Percentiles rank a stretch among this genome's conserved stretches.
Evolutionary conservation across 2,888 invertebrate genomes (phyloP).

Genomic region (Subacronicta megacephala): DNA sequence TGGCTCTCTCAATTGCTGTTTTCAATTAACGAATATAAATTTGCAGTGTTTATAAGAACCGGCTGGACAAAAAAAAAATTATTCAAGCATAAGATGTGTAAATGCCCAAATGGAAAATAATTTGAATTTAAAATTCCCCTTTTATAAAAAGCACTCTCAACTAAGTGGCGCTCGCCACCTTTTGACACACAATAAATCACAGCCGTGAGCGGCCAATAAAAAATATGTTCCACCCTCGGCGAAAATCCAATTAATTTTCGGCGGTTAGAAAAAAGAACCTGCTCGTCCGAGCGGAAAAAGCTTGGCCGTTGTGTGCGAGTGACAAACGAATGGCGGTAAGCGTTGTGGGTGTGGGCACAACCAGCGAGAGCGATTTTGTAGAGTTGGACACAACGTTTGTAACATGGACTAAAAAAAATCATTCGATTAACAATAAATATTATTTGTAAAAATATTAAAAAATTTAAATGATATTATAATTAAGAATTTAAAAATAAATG

Average conservation of each 20-base stretch:
- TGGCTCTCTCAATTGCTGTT: background rate
- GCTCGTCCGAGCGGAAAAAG: constrained; percentile 84
- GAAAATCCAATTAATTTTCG: constrained; percentile 90
- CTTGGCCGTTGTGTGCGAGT: constrained; percentile 64
- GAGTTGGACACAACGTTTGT: too few relatives aligned
- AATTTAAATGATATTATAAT: too few relatives aligned
- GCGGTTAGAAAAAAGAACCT: constrained; percentile 86
- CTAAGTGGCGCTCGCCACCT: constrained; percentile 89
- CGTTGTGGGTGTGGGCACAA: constrained; percentile 38
- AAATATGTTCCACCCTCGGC: constrained; percentile 89
- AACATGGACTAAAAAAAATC: too few relatives aligned
- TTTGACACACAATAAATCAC: constrained; percentile 89
- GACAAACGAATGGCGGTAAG: constrained; percentile 59
- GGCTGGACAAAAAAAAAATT: constrained; percentile 35
- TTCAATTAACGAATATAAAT: constrained; percentile 12
- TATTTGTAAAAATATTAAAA: too few relatives aligned
- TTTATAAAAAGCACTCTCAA: constrained; percentile 81
- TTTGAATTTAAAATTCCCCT: constrained; percentile 75
- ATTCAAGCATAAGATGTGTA: constrained; percentile 48
- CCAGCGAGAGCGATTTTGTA: too few relatives aligned
- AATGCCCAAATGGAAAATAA: constrained; percentile 67
- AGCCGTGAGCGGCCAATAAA: constrained; percentile 88
- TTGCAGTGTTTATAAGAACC: constrained; percentile 1
- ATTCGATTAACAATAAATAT: too few relatives aligned
- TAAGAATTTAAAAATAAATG: too few relatives aligned